Evolutionary conservation across 1,140 invertebrate genomes (phyloP).

Genomic region (Argopecten irradians): DNA sequence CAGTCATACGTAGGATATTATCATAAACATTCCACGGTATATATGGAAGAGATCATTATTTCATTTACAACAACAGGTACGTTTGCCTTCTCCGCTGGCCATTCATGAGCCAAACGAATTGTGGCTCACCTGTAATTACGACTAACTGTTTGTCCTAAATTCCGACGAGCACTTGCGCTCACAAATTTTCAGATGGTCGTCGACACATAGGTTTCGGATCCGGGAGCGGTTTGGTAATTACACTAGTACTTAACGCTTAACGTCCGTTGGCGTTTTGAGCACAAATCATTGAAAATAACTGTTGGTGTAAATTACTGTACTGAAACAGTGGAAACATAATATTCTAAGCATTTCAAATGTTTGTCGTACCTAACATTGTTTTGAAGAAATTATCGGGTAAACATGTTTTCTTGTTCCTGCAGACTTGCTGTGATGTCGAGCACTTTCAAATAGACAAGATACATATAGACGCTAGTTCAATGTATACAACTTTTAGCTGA

Average conservation of each 20-base stretch:
- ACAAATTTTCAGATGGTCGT: not conserved
- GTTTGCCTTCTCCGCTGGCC: not conserved
- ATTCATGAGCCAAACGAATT: not conserved
- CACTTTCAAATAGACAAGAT: too few relatives aligned
- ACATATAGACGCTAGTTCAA: too few relatives aligned
- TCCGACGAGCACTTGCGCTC: not conserved
- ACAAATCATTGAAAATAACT: not conserved
- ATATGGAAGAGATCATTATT: not conserved
- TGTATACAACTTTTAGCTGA: too few relatives aligned
- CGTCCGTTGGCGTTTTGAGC: not conserved
- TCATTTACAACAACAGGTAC: not conserved
- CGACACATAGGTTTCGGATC: not conserved
- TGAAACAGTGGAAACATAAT: not conserved
- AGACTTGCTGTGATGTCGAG: not conserved
- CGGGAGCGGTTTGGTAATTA: not conserved
- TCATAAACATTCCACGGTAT: not conserved
- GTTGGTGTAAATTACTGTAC: not conserved
- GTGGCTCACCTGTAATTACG: not conserved
- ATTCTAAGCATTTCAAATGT: not conserved
- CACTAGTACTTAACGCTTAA: not conserved
- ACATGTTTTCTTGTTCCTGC: not conserved
- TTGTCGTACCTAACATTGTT: not conserved
- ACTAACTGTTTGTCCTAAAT: not conserved
- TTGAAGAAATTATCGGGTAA: not conserved
- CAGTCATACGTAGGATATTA: not conserved